Base-by-base conservation (phyloP, 1,140 invertebrate genomes). In the Bombus consobrinus region DNA sequence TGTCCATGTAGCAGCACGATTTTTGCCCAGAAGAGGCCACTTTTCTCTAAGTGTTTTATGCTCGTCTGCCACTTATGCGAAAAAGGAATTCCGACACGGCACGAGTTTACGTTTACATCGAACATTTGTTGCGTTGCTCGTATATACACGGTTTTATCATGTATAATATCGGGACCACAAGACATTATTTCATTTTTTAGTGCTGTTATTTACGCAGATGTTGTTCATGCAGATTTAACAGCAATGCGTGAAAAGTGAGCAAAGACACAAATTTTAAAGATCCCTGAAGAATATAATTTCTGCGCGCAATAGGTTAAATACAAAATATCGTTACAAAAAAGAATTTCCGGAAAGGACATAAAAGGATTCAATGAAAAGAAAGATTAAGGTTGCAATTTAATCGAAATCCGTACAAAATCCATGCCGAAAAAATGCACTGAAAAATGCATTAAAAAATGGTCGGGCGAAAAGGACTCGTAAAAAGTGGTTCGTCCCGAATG, bases 1-100 rank as follows among this genome's bases (percentile, higher is more conserved):
- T 37, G 43, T 75, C 34, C 73, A 57, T 34, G 73, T 12, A 47
- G 47, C 57, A 75, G 57, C 73, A 6, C 32, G 73, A 75, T 75
- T 75, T 75, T 75, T 10, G 22, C 18, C 18, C 47, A 22, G 47
- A 37, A 37, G 47, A 9, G 34, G 22, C 73, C 73, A 75, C 73
- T 57, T 41, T 10, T 57, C 73, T 28, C 57, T 57, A 57, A 75
- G 47, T 25, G 43, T 22, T 75, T 75, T 37, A 57, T 34, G 8
- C 73, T 34, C 22, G 18, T 75, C 43, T 34, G 34, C 22, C 57
- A 53, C 73, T 74, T 74, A 57, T 4, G 32, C 25, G 73, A 75
- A 43, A 41, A 72, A 28, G 32, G 25, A 15, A 37, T 57, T 75
- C 28, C 47, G 32, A 15, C 32, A 13, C 73, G 32, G 6, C 18